Conservation (phyloP, 2,888 invertebrate species). For the Lasioglossum pauxillum region DNA sequence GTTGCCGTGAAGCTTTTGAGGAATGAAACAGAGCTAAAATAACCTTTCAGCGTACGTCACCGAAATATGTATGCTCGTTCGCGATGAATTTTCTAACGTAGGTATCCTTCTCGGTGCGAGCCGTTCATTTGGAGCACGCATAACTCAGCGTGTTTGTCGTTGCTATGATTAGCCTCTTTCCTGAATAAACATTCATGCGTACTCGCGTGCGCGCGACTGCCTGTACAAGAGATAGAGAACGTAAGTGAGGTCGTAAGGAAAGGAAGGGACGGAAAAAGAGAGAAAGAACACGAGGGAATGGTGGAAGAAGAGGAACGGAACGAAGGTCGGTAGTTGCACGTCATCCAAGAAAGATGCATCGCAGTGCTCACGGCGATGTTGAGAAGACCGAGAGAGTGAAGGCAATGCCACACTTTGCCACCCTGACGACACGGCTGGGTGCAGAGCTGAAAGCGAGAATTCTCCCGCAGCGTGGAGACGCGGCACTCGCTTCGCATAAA, state of each 20-base stretch:
- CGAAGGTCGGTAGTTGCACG: conserved; percentile 69
- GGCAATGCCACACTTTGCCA: conserved; percentile 74
- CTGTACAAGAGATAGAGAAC: background rate
- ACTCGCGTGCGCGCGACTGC: background rate
- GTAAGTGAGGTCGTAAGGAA: background rate
- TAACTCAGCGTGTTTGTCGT: conserved; percentile 56
- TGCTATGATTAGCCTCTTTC: conserved; percentile 67
- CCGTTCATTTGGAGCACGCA: conserved; percentile 44
- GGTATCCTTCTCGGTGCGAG: conserved; percentile 10
- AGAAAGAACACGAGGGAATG: conserved; percentile 5
- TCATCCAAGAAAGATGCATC: conserved; percentile 74
- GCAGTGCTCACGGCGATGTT: conserved; percentile 60
- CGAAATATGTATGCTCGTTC: conserved; percentile 9
- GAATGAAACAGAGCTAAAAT: conserved; percentile 31
- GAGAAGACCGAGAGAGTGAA: conserved; percentile 59
- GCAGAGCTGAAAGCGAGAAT: conserved; percentile 79
- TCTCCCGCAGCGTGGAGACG: conserved; percentile 78
- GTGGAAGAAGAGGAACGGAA: conserved; percentile 44
- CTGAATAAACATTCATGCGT: conserved; percentile 49
- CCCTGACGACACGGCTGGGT: conserved; percentile 76
- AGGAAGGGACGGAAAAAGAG: background rate
- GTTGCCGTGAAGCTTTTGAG: background rate
- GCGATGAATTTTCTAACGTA: conserved; percentile 38
- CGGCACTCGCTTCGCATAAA: conserved; percentile 80
- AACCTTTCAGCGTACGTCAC: conserved; percentile 33